Percentiles rank a stretch among this genome's conserved stretches.
These are phyloP conservation scores for Drosophila arizonae DNA, from an alignment of 1,140 invertebrate genomes.

Conservation along the genomic window DNA sequence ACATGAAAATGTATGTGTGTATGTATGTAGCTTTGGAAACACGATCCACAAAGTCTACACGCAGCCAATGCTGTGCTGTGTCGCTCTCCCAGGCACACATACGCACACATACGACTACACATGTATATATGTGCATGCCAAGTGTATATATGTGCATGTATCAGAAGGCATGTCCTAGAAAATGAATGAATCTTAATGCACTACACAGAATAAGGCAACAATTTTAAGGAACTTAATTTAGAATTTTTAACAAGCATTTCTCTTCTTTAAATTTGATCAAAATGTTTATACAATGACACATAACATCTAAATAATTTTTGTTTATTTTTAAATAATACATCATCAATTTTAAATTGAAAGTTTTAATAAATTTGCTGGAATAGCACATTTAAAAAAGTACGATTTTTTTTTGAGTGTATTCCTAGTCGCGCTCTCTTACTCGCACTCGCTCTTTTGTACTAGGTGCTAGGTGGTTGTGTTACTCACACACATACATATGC, in stretches of 20 bases:
- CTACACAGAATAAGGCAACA: conserved; percentile 21
- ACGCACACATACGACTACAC: background rate
- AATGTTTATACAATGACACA: no score
- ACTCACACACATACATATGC: conserved; percentile 8
- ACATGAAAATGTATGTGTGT: conserved; percentile 29
- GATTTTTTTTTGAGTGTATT: conserved; percentile 33
- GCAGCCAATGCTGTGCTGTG: conserved; percentile 10
- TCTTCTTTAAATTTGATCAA: no score
- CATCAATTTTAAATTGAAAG: no score
- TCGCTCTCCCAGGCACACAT: conserved; percentile 42
- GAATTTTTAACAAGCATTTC: background rate
- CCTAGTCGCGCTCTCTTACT: conserved; percentile 24
- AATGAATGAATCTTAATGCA: conserved; percentile 54
- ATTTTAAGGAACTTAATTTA: background rate
- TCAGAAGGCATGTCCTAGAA: conserved; percentile 51
- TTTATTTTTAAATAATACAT: background rate
- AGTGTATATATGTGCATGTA: conserved; percentile 13
- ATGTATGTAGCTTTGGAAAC: conserved; percentile 52
- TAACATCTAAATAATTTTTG: no score
- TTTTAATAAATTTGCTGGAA: background rate
- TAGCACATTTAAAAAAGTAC: background rate
- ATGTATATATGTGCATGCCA: conserved; percentile 1
- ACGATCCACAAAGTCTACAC: conserved; percentile 67
- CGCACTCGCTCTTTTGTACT: conserved; percentile 31
- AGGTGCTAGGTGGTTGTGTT: conserved; percentile 53